Conservation (phyloP, 1,140 invertebrate species). For the Atta texana region DNA sequence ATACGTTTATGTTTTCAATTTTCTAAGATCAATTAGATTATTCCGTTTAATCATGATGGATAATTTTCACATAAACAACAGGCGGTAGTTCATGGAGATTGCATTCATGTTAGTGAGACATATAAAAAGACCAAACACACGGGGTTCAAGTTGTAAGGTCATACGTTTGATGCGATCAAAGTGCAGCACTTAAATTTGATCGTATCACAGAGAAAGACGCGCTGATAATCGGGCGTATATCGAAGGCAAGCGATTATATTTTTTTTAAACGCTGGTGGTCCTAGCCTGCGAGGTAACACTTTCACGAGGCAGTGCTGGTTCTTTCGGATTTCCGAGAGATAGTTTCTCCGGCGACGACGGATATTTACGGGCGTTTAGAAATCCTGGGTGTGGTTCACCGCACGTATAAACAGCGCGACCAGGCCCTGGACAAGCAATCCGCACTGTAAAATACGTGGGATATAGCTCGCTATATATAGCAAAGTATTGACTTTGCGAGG, state of each 20-base stretch:
- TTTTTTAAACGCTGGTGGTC: constrained; percentile 73
- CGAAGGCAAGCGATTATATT: constrained; percentile 70
- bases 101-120: background rate
- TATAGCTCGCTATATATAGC: constrained; percentile 61
- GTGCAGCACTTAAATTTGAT: constrained; percentile 64
- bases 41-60: background rate
- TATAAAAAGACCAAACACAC: background rate
- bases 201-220: constrained; percentile 35
- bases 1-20: background rate
- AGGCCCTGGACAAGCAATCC: constrained; percentile 56
- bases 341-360: constrained; percentile 70
- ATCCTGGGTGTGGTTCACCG: constrained; percentile 79
- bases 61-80: background rate
- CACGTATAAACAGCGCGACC: constrained; percentile 74
- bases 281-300: constrained; percentile 70
- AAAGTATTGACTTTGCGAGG: constrained; percentile 70
- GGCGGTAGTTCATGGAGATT: background rate
- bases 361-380: constrained; percentile 82
- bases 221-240: constrained; percentile 56
- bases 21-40: background rate
- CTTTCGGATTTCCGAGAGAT: constrained; percentile 74
- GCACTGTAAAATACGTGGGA: constrained; percentile 74
- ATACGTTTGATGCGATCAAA: background rate
- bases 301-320: constrained; percentile 71
- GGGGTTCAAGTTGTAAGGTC: constrained; percentile 14